These are phyloP conservation scores for Drosophila nannoptera DNA, from an alignment of 1,140 invertebrate genomes.

Conservation along the genomic window DNA sequence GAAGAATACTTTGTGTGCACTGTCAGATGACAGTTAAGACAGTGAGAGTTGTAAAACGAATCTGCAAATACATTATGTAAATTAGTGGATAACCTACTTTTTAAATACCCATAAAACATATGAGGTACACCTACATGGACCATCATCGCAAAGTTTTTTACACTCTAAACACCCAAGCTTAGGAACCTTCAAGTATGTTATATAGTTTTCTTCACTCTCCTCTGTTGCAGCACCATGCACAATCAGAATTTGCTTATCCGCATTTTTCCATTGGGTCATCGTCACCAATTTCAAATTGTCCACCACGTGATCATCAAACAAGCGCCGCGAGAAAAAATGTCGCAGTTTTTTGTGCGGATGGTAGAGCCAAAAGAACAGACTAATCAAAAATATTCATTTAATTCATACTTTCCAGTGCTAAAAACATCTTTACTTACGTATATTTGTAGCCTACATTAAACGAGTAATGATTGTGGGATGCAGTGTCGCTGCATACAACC, in stretches of 20 bases:
- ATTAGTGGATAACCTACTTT: not conserved
- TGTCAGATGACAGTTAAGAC: conserved; percentile 77
- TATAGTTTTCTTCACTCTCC: conserved; percentile 78
- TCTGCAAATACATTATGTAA: conserved; percentile 30
- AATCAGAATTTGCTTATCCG: conserved; percentile 81
- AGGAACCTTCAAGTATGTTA: conserved; percentile 78
- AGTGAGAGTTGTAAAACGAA: conserved; percentile 72
- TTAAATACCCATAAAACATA: not conserved
- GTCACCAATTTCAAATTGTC: conserved; percentile 82
- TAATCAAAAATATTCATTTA: conserved; percentile 11
- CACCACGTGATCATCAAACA: conserved; percentile 82
- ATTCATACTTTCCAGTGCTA: not conserved
- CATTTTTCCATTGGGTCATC: conserved; percentile 82
- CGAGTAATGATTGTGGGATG: conserved; percentile 65
- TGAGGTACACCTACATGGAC: conserved; percentile 52
- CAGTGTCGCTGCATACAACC: conserved; percentile 81
- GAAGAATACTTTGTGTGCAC: conserved; percentile 78
- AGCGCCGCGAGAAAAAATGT: conserved; percentile 78
- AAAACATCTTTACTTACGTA: conserved; percentile 54
- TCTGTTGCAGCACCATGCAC: conserved; percentile 80
- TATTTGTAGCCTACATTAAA: conserved; percentile 78
- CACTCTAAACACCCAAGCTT: conserved; percentile 78
- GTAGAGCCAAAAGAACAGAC: conserved; percentile 77
- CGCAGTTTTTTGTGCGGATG: conserved; percentile 72
- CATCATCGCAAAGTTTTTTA: conserved; percentile 73